Base-by-base conservation (phyloP, 2,888 invertebrate species). In the Pegoplata infirma region DNA sequence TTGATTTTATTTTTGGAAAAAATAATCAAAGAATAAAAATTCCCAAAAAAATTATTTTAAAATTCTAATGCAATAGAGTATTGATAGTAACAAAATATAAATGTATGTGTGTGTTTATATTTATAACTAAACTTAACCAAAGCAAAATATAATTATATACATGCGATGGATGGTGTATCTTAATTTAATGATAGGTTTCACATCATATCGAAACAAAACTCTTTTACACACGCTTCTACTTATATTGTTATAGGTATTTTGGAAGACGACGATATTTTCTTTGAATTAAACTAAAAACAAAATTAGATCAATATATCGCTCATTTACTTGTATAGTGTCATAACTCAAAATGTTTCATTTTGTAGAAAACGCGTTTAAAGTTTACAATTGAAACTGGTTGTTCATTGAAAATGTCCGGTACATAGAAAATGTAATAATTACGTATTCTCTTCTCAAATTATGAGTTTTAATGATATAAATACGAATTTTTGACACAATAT, bases 111-210 rank as follows among this genome's bases (percentile, higher is more conserved):
- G 8, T 66, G 44, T 59, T 17, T 7, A 36, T 36, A 53, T n/a
- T n/a, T 46, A 53, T 32, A 61, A 53, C 53, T 19, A 55, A 68
- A 74, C 58, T 53, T 69, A 68, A 69, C 61, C 63, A 56, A 75
- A 69, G 56, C 49, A 76, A 63, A 64, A 76, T 49, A 76, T 76
- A 76, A 76, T 76, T 76, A 76, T 76, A 76, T 56, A 76, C 69
- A 76, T 76, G 63, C 75, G 56, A 74, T 63, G 63, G 56, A 74
- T 63, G 63, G 66, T 72, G 75, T 71, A 47, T 46, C 79, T 79
- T 67, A 79, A 75, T 79, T 79, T 79, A 79, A 79, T 79, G 51
- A 79, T 79, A 63, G 79, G 79, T 79, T 79, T 79, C 67, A 75
- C 55, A 79, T 75, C 25, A 56, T 59, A 40, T 59, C 1, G 44